Evolutionary conservation across 2,888 invertebrate species (phyloP).

Genomic region (Rhagophthalmus giganteus): DNA sequence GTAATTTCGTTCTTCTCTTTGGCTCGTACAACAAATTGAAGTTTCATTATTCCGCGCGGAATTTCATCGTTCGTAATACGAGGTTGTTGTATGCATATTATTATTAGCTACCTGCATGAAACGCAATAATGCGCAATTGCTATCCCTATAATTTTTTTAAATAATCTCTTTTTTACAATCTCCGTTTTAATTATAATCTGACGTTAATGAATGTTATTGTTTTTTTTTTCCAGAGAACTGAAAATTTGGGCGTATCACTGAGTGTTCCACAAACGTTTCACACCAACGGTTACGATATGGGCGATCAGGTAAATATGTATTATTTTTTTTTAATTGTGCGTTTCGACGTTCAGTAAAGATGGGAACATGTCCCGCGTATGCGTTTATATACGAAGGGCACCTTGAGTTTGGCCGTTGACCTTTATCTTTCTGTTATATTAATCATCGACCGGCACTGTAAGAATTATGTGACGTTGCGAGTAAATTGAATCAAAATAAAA

Average conservation of each 20-base stretch:
- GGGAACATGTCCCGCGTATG: too few relatives aligned
- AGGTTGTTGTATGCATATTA: conserved; percentile 21
- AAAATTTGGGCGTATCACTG: conserved; percentile 73
- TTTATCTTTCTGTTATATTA: conserved; percentile 39
- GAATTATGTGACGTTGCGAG: conserved; percentile 30
- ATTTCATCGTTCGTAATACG: too few relatives aligned
- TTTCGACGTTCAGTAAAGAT: too few relatives aligned
- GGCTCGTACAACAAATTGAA: not conserved
- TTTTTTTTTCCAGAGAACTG: conserved; percentile 67
- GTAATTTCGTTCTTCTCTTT: too few relatives aligned
- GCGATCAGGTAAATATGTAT: conserved; percentile 79
- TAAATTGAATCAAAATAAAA: conserved; percentile 32
- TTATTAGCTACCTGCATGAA: conserved; percentile 24
- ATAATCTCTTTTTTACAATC: not conserved
- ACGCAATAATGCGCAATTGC: conserved; percentile 18
- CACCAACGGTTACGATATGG: conserved; percentile 74
- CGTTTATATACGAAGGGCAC: conserved; percentile 26
- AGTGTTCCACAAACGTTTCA: conserved; percentile 68
- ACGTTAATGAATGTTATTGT: not conserved
- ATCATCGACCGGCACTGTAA: conserved; percentile 36
- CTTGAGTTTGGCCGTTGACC: conserved; percentile 42
- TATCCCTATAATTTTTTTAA: conserved; percentile 22
- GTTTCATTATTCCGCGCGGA: too few relatives aligned
- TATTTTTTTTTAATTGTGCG: too few relatives aligned
- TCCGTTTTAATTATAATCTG: not conserved